A percentile compares a stretch with the other conserved stretches of the same genome.
These are phyloP conservation scores for Morpho deidamia DNA, from an alignment of 2,888 invertebrate genomes.

Conservation along the genomic window DNA sequence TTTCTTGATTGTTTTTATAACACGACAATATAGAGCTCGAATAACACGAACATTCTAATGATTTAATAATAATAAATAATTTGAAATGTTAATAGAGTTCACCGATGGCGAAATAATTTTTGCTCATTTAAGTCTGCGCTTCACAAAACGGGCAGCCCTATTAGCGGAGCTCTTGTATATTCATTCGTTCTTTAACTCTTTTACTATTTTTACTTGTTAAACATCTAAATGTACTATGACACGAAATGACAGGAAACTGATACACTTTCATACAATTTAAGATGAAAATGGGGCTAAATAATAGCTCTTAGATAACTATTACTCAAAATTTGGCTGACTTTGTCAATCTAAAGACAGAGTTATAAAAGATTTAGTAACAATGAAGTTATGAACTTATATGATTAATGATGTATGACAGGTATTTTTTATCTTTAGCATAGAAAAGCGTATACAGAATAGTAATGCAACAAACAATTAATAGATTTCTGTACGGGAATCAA, in stretches of 20 bases:
- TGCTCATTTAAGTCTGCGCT: conserved; percentile 15
- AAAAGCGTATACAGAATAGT: too few species aligned
- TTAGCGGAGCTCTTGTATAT: conserved; percentile 21
- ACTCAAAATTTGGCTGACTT: too few species aligned
- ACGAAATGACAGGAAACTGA: conserved; percentile 11
- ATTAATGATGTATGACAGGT: too few species aligned
- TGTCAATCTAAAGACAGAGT: too few species aligned
- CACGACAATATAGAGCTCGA: not conserved
- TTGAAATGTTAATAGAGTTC: conserved; percentile 9
- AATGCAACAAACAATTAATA: too few species aligned
- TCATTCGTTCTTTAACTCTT: conserved; percentile 15
- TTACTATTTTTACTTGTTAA: conserved; percentile 33
- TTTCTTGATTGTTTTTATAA: not conserved
- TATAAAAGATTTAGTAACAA: too few species aligned
- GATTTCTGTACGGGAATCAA: too few species aligned
- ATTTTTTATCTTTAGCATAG: too few species aligned
- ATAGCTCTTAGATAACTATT: too few species aligned
- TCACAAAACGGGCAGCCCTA: conserved; percentile 20
- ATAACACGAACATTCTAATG: not conserved
- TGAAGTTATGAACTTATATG: too few species aligned
- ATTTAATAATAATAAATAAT: conserved; percentile 3
- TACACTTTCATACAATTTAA: conserved; percentile 11
- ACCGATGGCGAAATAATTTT: conserved; percentile 14
- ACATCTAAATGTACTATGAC: conserved; percentile 23
- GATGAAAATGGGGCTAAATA: too few species aligned